Evolutionary conservation across 2,797 vertebrate genomes (phyloP), one percentile per base, ranked within the genome.

Genomic region (Bufotes viridis): DNA sequence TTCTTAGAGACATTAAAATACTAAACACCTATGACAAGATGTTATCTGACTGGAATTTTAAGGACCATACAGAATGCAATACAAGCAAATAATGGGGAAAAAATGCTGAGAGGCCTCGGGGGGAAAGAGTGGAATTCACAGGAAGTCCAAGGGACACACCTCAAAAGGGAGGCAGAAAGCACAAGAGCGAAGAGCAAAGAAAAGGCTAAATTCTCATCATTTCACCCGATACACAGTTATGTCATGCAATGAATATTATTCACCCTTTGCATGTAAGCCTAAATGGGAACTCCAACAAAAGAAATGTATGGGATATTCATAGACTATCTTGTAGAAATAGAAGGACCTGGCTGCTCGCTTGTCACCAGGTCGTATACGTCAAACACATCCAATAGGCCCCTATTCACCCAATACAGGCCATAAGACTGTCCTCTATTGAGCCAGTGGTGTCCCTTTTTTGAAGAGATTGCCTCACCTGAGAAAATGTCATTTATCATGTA

Each of bases 141-240:
- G 79, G 58, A 75, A 81, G 81, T n/a, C 9, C 26, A 29, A 69
- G 69, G 8, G 79, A 82, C 90, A 81, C 75, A 82, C 84, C 84
- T 89, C 24, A 18, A 24, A 42, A 17, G 69, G 49, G 14, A 90
- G 81, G n/a, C 10, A 67, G 65, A 29, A 70, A 78, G 51, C 20
- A n/a, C 13, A 5, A 18, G 53, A 86, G 92, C 90, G 81, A 15
- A 13, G 24, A 90, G 90, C 92, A 88, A 90, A 67, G 15, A 2
- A 22, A 34, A 9, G 22, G 10, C 15, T 42, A n/a, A 24, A 61
- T 49, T 9, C 34, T 57, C 18, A 84, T 42, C 57, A 22, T 6
- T 14, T 29, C 22, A 12, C 78, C 34, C 7, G 5, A 5, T 49
- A 42, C 79, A 29, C 22, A 22, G 6, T 63, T 13, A 60, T 34